These are phyloP conservation scores for Rhabdomys dilectus DNA, from an alignment of 2,113 vertebrate species.

Conservation along the genomic window DNA sequence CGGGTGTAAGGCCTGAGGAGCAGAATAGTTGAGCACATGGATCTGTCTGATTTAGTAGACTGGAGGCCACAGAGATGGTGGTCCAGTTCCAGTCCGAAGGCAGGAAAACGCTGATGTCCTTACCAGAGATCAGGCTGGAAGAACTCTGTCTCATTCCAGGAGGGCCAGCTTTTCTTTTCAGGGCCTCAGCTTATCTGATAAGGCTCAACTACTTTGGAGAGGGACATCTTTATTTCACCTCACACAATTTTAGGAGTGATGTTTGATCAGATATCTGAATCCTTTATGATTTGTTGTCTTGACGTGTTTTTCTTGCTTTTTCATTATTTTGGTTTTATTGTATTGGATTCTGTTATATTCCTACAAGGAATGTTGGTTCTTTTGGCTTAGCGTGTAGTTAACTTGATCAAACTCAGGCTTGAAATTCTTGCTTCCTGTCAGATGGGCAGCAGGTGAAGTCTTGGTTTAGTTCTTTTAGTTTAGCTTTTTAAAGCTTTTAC, in stretches of 20 bases:
- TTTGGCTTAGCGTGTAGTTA: neutral
- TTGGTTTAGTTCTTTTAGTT: neutral
- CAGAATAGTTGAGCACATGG: neutral
- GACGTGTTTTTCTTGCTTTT: conserved; percentile 2
- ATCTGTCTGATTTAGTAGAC: neutral
- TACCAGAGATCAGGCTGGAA: neutral
- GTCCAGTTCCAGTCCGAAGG: neutral
- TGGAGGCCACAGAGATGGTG: neutral
- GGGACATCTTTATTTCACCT: neutral
- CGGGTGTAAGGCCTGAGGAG: neutral
- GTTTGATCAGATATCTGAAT: neutral
- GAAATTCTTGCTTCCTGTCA: neutral
- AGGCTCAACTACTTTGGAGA: neutral
- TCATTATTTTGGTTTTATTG: neutral
- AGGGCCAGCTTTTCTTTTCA: neutral
- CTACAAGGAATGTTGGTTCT: neutral
- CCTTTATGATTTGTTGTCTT: neutral
- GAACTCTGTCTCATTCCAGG: neutral
- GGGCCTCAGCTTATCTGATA: neutral
- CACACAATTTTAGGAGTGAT: neutral
- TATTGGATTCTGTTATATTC: neutral
- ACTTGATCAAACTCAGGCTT: neutral
- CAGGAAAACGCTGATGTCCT: neutral
- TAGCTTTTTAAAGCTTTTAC: neutral
- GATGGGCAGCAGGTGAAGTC: neutral